These are phyloP conservation scores for Antheraea assamensis DNA, from an alignment of 2,888 invertebrate species.

Conservation along the genomic window DNA sequence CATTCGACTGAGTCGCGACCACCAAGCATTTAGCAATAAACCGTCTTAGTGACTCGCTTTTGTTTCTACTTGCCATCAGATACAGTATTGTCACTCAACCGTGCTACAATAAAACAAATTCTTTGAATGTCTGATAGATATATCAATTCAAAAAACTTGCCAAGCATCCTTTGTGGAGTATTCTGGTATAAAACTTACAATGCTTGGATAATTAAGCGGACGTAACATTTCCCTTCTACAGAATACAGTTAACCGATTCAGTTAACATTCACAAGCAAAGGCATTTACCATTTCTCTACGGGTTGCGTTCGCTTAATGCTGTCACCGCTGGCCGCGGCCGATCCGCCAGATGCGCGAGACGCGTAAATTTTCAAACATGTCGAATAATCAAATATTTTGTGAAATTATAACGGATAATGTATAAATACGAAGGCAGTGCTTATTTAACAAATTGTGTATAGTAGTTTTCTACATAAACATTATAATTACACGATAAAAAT, in stretches of 20 bases:
- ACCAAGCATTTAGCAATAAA: too few relatives aligned
- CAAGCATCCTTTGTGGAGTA: not conserved
- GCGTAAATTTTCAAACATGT: not conserved
- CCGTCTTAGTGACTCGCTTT: too few relatives aligned
- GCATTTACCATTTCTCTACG: constrained; percentile 17
- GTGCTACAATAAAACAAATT: too few relatives aligned
- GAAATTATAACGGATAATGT: not conserved
- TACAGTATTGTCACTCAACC: too few relatives aligned
- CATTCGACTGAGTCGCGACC: too few relatives aligned
- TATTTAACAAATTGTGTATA: not conserved
- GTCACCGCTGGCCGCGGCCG: not conserved
- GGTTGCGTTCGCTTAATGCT: constrained; percentile 7
- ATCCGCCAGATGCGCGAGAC: not conserved
- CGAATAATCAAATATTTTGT: not conserved
- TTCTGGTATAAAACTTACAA: not conserved
- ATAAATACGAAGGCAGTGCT: not conserved
- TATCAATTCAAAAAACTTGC: not conserved
- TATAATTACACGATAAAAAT: constrained; percentile 37
- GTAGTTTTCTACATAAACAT: not conserved
- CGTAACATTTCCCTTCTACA: constrained; percentile 11
- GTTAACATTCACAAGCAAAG: constrained; percentile 15
- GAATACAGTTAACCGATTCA: constrained; percentile 21
- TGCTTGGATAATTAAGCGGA: not conserved
- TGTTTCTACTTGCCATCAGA: too few relatives aligned
- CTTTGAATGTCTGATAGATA: too few relatives aligned